phyloP scores from a whole-genome alignment of 2,888 invertebrate genomes.

The Eristalis intricaria region DNA sequence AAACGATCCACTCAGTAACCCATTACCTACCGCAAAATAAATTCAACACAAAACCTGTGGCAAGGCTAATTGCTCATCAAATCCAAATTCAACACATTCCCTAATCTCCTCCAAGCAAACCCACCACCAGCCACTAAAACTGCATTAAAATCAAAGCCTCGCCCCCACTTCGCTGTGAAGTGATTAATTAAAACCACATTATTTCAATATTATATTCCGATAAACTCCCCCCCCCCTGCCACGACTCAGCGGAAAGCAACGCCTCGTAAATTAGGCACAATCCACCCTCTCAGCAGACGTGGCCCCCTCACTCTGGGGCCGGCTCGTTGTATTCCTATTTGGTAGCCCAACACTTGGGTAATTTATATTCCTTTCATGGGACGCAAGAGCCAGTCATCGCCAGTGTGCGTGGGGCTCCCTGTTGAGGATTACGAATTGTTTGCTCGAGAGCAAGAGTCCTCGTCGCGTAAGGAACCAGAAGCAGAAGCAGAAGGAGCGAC shows the following conservation, averaged over 20 bases:
- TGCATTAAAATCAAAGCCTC: slow-evolving; percentile 43
- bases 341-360: slow-evolving; percentile 68
- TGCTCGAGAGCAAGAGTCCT: not conserved
- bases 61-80: not conserved
- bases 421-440: slow-evolving; percentile 36
- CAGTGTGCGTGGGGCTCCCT: slow-evolving; percentile 56
- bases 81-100: not conserved
- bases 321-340: slow-evolving; percentile 36
- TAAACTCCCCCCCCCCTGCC: slow-evolving; percentile 11
- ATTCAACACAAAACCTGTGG: not conserved
- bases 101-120: not conserved
- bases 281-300: not conserved
- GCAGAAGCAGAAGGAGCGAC: slow-evolving; percentile 34
- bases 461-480: slow-evolving; percentile 5
- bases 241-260: slow-evolving; percentile 60
- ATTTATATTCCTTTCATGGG: slow-evolving; percentile 66
- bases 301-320: not conserved
- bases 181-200: slow-evolving; percentile 71
- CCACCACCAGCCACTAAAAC: slow-evolving; percentile 14
- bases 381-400: slow-evolving; percentile 32
- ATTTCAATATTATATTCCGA: slow-evolving; percentile 68
- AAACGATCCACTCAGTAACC: not conserved
- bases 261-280: slow-evolving; percentile 69
- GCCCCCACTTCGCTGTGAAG: slow-evolving; percentile 20
- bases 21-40: not conserved